Evolutionary conservation across 2,888 invertebrate genomes (phyloP), one percentile per base, ranked within the genome.

Genomic region (Candidula unifasciata): DNA sequence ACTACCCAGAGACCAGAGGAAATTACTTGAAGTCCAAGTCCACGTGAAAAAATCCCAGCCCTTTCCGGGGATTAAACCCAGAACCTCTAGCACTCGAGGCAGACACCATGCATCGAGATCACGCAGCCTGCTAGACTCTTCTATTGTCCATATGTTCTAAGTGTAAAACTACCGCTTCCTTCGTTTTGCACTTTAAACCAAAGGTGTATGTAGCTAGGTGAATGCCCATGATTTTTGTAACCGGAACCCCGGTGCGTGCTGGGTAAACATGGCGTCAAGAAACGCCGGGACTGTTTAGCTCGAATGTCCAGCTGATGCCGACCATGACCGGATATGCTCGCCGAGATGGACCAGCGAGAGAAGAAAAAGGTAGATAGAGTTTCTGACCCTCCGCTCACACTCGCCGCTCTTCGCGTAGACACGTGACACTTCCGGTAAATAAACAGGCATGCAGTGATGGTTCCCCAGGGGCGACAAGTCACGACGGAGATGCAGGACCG

Each of bases 311-410:
- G 71, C 52, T 71, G 71, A 71, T 80, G 1, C 54, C 54, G 37
- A 8, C 69, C 80, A 69, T 24, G 80, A 71, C 80, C 80, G 80
- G 80, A 80, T 37, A 44, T 57, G 35, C 57, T 8, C 35, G 71
- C 13, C 18, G 54, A 69, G 69, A n/a, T 60, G 66, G 79, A 66
- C 78, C 64, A n/a, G 64, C 37, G 64, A n/a, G 30, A 54, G 74
- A 33, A 27, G 18, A 54, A 74, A 30, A 54, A 44, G 30, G 0
- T 18, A 54, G 74, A 54, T 74, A 74, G 2, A 54, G 30, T 54
- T 30, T 54, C 74, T 54, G 27, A 27, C 74, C 3, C n/a, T 54
- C 52, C 54, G 54, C 44, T 27, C 52, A 30, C 24, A 6, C 30
- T 30, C 24, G 37, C n/a, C 10, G 37, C 44, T 73, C 27, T 73